phyloP scores from a whole-genome alignment of 2,888 invertebrate species.

The Altica lythri region DNA sequence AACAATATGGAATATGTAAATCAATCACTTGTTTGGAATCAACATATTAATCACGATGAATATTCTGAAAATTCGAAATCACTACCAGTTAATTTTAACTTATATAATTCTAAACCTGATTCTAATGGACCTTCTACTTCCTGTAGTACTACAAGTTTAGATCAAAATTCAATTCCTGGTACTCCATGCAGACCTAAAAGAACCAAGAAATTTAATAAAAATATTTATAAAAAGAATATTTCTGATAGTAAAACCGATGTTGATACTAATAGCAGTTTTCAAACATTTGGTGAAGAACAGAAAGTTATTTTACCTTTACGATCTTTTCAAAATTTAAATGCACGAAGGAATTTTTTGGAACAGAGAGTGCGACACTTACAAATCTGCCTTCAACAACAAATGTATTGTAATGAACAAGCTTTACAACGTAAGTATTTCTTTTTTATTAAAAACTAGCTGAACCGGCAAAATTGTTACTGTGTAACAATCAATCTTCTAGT shows the following conservation, averaged over 20 bases:
- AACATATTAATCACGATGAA: conserved; percentile 22
- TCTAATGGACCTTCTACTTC: conserved; percentile 46
- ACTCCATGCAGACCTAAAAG: conserved; percentile 53
- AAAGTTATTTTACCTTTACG: conserved; percentile 47
- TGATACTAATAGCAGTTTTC: conserved; percentile 16
- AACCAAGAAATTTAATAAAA: conserved; percentile 54
- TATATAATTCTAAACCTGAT: conserved; percentile 29
- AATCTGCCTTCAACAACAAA: conserved; percentile 66
- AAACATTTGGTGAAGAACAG: conserved; percentile 40
- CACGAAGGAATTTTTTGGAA: conserved; percentile 60
- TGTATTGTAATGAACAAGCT: conserved; percentile 64
- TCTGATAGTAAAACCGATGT: conserved; percentile 40
- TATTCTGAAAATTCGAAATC: conserved; percentile 35
- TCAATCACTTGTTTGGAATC: conserved; percentile 30
- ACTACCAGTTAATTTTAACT: conserved; percentile 39
- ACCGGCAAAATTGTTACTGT: no score
- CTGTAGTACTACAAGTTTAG: conserved; percentile 41
- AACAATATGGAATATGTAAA: conserved; percentile 28
- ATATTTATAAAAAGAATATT: conserved; percentile 48
- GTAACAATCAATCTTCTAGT: no score
- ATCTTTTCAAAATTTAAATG: conserved; percentile 51
- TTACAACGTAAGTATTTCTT: conserved; percentile 65
- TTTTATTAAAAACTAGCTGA: no score
- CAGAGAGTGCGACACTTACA: conserved; percentile 67
- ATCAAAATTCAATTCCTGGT: conserved; percentile 50